These are phyloP conservation scores for Planococcus citri DNA, from an alignment of 1,140 invertebrate species.

Conservation along the genomic window DNA sequence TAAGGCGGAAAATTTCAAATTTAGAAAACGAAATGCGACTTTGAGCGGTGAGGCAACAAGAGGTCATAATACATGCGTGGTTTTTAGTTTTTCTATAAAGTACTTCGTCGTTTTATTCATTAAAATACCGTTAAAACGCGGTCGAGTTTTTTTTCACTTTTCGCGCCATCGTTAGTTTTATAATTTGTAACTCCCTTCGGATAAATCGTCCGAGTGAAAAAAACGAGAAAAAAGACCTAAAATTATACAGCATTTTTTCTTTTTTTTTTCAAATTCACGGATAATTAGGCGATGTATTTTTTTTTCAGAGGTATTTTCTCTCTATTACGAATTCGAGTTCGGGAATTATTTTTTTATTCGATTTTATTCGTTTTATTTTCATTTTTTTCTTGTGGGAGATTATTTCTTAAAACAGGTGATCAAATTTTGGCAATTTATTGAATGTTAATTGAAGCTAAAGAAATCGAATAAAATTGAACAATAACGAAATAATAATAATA, in stretches of 20 bases:
- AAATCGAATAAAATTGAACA: too few relatives aligned
- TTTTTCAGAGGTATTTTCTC: not conserved
- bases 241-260: not conserved
- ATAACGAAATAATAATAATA: too few relatives aligned
- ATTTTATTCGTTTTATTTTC: not conserved
- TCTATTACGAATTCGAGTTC: not conserved
- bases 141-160: not conserved
- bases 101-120: not conserved
- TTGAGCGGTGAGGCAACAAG: not conserved
- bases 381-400: too few relatives aligned
- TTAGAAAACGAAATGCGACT: conserved; percentile 12
- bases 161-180: not conserved
- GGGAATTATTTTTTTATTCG: not conserved
- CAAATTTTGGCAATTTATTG: too few relatives aligned
- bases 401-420: too few relatives aligned
- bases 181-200: not conserved
- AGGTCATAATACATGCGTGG: conserved; percentile 1
- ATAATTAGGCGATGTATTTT: not conserved
- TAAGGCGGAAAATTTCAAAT: conserved; percentile 16
- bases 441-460: too few relatives aligned
- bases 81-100: not conserved
- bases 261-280: conserved; percentile 7
- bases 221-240: not conserved
- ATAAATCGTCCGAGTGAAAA: not conserved
- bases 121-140: conserved; percentile 2